Percentiles rank a stretch among this genome's conserved stretches.
Evolutionary conservation across 2,113 vertebrate genomes (phyloP).

Genomic region (Marmota monax): DNA sequence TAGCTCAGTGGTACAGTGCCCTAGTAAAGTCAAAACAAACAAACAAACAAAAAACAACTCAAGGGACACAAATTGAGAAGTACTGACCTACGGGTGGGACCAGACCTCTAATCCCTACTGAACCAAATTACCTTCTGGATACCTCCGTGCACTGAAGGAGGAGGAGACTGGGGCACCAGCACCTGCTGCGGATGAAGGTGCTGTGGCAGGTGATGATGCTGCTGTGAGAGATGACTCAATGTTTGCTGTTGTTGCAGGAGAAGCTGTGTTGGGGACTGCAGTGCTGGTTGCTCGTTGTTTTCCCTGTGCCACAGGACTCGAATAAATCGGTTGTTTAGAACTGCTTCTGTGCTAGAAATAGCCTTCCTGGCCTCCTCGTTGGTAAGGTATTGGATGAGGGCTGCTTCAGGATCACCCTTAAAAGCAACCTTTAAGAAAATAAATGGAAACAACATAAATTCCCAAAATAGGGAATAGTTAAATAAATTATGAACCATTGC

Average conservation of each 20-base stretch:
- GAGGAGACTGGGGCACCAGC: constrained; percentile 82
- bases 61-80: not conserved
- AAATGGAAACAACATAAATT: constrained; percentile 23
- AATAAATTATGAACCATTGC: not conserved
- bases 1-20: not conserved
- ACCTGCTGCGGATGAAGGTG: constrained; percentile 87
- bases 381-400: constrained; percentile 95
- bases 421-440: constrained; percentile 93
- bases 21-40: not conserved
- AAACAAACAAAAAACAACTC: not conserved
- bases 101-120: not conserved
- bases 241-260: constrained; percentile 80
- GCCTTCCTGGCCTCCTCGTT: constrained; percentile 96
- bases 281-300: constrained; percentile 83
- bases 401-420: constrained; percentile 95
- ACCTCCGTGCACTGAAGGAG: constrained; percentile 86
- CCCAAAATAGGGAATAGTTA: not conserved
- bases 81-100: not conserved
- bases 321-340: constrained; percentile 98
- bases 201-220: constrained; percentile 87
- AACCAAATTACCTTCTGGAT: constrained; percentile 87
- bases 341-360: constrained; percentile 96
- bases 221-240: constrained; percentile 81
- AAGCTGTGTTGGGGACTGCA: constrained; percentile 85
- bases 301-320: constrained; percentile 97